Conservation (phyloP, 2,113 vertebrate genomes). For the Copsychus sechellarum region DNA sequence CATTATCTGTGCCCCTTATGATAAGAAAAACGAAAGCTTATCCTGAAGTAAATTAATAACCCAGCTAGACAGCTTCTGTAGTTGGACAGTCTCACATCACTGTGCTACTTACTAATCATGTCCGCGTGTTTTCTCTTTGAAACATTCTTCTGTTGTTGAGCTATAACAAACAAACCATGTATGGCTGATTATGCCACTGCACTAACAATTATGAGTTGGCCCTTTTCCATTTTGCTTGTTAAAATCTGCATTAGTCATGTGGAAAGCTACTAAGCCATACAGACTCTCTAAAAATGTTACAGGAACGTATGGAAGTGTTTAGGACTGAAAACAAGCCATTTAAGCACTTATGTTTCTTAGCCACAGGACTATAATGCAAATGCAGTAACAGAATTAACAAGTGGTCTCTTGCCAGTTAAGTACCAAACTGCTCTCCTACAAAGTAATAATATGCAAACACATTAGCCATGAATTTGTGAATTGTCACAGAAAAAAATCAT, state of each 20-base stretch:
- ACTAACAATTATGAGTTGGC: constrained; percentile 69
- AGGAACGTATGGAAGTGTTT: background rate
- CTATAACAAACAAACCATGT: constrained; percentile 64
- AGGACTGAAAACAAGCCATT: background rate
- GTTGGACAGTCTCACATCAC: background rate
- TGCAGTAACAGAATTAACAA: constrained; percentile 5
- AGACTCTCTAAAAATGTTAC: constrained; percentile 7
- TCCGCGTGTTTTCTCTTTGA: constrained; percentile 55
- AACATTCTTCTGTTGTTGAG: constrained; percentile 44
- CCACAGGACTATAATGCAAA: background rate
- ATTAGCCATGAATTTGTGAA: background rate
- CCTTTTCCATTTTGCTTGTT: constrained; percentile 59
- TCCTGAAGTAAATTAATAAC: constrained; percentile 1
- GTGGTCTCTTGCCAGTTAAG: background rate
- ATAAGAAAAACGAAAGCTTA: constrained; percentile 38
- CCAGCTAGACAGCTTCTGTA: background rate
- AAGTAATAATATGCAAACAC: background rate
- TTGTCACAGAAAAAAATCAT: background rate
- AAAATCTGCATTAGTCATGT: constrained; percentile 68
- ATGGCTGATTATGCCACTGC: constrained; percentile 58
- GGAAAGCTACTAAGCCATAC: constrained; percentile 34
- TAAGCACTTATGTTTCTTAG: background rate
- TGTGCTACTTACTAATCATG: constrained; percentile 47
- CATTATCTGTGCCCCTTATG: background rate
- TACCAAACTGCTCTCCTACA: background rate